Base-by-base conservation (phyloP, 2,888 invertebrate genomes). In the Agriotes lineatus region DNA sequence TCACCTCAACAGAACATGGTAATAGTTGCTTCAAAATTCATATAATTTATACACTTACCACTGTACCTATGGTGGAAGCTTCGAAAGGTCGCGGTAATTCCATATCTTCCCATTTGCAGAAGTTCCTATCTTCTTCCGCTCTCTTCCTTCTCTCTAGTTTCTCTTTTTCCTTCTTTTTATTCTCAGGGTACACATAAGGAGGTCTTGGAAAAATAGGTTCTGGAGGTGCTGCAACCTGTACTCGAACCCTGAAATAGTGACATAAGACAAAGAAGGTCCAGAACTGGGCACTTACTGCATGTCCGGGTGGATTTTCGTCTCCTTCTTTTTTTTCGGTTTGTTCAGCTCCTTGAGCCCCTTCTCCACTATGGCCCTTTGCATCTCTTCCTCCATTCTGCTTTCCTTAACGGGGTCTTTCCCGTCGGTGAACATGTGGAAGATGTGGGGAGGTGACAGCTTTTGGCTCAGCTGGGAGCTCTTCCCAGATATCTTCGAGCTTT, bases 51-150 rank as follows among this genome's bases (percentile, higher is more conserved):
- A 5, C 12, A 12, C 9, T 33, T 42, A 60, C 45, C 33, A 67
- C 20, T 44, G 3, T 14, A 6, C 58, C 68, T 2, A 64, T 25
- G 5, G 69, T 42, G 16, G 61, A 14, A 0, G 60, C 61, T 7
- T 63, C 52, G 9, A 72, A 57, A 2, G 82, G 82, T 56, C 77
- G 78, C 0, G 80, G 79, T 33, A 83, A 39, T 16, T 78, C 72
- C 0, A 79, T 44, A 6, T 75, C 70, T n/a, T 77, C 76, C 56
- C 78, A 79, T 58, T 81, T 77, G 70, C 82, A 83, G 60, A 81
- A 80, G 22, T 75, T 75, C 7, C 73, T 56, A 16, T 71, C 59
- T 37, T 74, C 70, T 45, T 77, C 74, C 5, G 72, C 72, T 44
- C 78, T 78, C 42, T 75, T 63, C 2, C 73, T 68, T 20, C 78